These are phyloP conservation scores for Odobenus rosmarus DNA, from an alignment of 2,113 vertebrate species.

Conservation along the genomic window DNA sequence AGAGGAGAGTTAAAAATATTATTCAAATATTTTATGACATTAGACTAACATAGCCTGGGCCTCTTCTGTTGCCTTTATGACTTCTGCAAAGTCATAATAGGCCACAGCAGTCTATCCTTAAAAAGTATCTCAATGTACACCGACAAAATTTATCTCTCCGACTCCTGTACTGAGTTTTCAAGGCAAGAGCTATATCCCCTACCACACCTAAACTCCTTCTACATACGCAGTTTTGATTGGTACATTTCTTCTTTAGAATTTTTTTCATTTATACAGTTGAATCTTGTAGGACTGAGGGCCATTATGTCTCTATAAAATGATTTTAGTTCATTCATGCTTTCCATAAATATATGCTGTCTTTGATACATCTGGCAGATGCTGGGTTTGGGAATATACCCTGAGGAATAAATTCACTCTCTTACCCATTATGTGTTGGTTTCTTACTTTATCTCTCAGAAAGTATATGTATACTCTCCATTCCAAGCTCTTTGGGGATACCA, in stretches of 20 bases:
- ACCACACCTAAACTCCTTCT: not conserved
- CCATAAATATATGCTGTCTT: not conserved
- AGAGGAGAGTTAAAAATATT: constrained; percentile 5
- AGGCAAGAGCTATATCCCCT: not conserved
- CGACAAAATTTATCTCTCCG: not conserved
- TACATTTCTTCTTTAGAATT: not conserved
- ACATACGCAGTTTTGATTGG: not conserved
- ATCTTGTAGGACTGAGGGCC: not conserved
- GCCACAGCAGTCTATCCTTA: not conserved
- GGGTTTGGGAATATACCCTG: not conserved
- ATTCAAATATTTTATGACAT: constrained; percentile 27
- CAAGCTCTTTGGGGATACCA: not conserved
- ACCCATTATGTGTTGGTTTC: not conserved
- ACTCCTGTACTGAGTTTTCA: not conserved
- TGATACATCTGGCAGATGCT: not conserved
- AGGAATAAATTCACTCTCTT: not conserved
- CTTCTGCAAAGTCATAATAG: not conserved
- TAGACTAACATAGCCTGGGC: not conserved
- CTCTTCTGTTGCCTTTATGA: not conserved
- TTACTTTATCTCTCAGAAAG: constrained; percentile 33
- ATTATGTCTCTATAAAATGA: not conserved
- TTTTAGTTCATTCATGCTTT: constrained; percentile 26
- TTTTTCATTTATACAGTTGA: constrained; percentile 39
- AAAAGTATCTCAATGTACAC: not conserved
- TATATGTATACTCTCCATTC: not conserved